These are phyloP conservation scores for Gryon sp. DNA, from an alignment of 1,140 invertebrate species.

Conservation along the genomic window DNA sequence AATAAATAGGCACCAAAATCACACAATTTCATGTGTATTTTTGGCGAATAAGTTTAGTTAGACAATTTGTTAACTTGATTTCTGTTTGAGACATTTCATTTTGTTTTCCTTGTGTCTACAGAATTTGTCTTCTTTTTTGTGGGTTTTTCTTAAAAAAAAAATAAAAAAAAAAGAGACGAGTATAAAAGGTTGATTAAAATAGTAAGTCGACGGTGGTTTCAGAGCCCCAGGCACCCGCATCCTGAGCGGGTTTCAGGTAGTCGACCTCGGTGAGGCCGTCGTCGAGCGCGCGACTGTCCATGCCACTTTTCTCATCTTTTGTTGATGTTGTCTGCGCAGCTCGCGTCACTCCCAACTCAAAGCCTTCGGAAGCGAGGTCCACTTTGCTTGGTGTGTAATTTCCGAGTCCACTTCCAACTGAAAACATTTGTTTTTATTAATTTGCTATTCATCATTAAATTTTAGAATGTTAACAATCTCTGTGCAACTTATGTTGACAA, in stretches of 20 bases:
- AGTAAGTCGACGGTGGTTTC: conserved; percentile 84
- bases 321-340: conserved; percentile 64
- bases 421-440: conserved; percentile 18
- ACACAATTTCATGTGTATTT: too few species aligned
- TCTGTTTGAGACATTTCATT: too few species aligned
- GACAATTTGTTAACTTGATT: too few species aligned
- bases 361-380: conserved; percentile 80
- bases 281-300: conserved; percentile 51
- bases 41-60: too few species aligned
- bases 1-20: too few species aligned
- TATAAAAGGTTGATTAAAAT: conserved; percentile 73
- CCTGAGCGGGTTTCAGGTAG: conserved; percentile 82
- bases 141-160: too few species aligned
- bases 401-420: conserved; percentile 79
- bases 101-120: conserved; percentile 13
- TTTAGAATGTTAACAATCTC: too few species aligned
- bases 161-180: conserved; percentile 30
- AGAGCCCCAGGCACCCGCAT: conserved; percentile 82
- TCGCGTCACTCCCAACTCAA: conserved; percentile 84
- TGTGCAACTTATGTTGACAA: too few species aligned
- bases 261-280: conserved; percentile 68
- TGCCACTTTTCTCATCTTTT: conserved; percentile 46
- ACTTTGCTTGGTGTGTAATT: conserved; percentile 84
- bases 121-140: background rate
- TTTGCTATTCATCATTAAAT: too few species aligned